Evolutionary conservation across 2,797 vertebrate genomes (phyloP).

Genomic region (Morus bassanus): DNA sequence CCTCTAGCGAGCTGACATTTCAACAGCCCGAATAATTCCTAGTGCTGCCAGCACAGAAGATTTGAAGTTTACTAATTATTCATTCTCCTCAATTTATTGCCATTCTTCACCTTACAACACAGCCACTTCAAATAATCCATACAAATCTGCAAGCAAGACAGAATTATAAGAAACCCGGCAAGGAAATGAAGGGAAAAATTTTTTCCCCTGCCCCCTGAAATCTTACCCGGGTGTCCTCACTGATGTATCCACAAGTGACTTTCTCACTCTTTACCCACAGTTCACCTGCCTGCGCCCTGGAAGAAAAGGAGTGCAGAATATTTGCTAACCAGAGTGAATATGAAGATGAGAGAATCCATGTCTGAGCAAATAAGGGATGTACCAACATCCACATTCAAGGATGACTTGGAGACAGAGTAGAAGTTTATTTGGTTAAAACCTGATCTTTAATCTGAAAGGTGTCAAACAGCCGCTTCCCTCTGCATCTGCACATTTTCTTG

Average conservation of each 20-base stretch:
- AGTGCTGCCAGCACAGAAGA: not conserved
- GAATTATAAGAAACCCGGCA: not conserved
- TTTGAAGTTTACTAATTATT: not conserved
- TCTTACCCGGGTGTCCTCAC: slow-evolving; percentile 92
- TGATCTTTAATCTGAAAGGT: not conserved
- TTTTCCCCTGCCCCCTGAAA: not conserved
- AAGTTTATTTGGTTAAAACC: not conserved
- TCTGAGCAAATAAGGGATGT: not conserved
- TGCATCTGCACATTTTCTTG: not conserved
- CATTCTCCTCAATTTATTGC: not conserved
- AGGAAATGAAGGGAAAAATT: not conserved
- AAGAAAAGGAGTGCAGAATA: not conserved
- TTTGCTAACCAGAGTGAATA: not conserved
- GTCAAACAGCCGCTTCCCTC: not conserved
- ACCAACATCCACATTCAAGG: not conserved
- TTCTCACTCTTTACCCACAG: slow-evolving; percentile 98
- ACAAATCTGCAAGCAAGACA: not conserved
- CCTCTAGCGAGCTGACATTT: not conserved
- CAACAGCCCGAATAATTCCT: not conserved
- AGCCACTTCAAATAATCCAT: not conserved
- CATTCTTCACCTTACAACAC: not conserved
- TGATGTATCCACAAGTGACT: slow-evolving; percentile 98
- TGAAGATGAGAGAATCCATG: not conserved
- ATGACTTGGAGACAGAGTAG: not conserved
- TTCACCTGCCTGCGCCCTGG: slow-evolving; percentile 94